A percentile compares a stretch with the other conserved stretches of the same genome.
phyloP scores from a whole-genome alignment of 2,888 invertebrate species.

The Pristionchus arcanus region DNA sequence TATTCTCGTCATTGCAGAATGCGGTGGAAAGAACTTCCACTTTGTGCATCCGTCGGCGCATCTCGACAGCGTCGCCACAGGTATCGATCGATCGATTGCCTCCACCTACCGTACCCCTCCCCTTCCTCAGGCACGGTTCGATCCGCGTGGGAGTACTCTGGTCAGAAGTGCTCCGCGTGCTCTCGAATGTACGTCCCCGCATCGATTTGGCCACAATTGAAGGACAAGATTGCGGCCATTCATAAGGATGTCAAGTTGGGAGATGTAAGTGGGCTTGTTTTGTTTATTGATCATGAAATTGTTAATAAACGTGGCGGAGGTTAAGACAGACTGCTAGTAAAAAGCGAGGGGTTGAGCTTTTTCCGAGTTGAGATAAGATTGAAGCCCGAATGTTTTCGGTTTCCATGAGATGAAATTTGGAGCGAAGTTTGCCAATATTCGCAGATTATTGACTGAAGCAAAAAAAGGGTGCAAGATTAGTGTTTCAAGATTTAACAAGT shows the following conservation, averaged over 20 bases:
- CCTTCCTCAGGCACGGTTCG: conserved; percentile 86
- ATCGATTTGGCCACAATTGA: conserved; percentile 88
- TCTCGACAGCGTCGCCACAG: conserved; percentile 86
- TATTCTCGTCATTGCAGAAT: conserved; percentile 86
- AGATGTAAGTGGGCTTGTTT: conserved; percentile 81
- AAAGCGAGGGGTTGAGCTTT: no score
- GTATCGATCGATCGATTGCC: conserved; percentile 33
- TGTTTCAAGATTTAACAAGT: not conserved
- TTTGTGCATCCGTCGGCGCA: conserved; percentile 95
- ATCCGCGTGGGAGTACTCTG: conserved; percentile 91
- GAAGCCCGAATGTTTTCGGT: not conserved
- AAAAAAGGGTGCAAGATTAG: no score
- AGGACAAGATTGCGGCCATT: conserved; percentile 85
- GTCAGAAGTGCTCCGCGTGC: conserved; percentile 97
- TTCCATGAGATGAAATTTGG: no score
- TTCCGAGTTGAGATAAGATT: not conserved
- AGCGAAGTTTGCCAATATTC: no score
- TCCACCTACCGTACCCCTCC: conserved; percentile 28
- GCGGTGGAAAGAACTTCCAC: conserved; percentile 99
- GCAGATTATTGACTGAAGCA: no score
- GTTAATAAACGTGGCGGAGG: no score
- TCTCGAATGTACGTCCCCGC: conserved; percentile 96
- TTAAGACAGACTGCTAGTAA: no score
- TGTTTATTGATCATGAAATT: not conserved
- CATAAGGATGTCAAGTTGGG: conserved; percentile 89